Evolutionary conservation across 2,113 vertebrate genomes (phyloP).

Genomic region (Excalfactoria chinensis): DNA sequence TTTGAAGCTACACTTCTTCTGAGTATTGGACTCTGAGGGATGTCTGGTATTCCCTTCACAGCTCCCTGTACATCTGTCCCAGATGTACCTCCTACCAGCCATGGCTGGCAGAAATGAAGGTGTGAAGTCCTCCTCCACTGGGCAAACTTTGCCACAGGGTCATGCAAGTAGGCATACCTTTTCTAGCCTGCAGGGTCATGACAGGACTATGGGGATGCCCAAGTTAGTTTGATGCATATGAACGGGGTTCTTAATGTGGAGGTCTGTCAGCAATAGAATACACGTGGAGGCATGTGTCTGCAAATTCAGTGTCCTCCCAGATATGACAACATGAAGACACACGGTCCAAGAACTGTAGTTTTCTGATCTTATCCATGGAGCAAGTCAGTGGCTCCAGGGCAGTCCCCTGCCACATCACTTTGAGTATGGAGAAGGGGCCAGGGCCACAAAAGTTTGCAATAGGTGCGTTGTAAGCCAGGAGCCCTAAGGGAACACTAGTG

Average conservation of each 20-base stretch:
- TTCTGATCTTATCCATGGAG: neutral
- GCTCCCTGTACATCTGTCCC: neutral
- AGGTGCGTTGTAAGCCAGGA: neutral
- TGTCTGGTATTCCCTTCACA: neutral
- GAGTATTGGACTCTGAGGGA: neutral
- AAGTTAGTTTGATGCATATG: neutral
- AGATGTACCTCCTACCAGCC: neutral
- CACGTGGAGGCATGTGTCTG: neutral
- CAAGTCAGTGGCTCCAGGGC: rapidly evolving
- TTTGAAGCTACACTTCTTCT: neutral
- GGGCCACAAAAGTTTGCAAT: neutral
- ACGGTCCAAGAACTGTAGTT: neutral
- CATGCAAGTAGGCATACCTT: neutral
- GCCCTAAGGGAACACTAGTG: neutral
- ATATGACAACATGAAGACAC: neutral
- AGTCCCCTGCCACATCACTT: neutral
- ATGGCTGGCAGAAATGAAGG: neutral
- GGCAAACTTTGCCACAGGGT: neutral
- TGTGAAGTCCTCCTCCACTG: neutral
- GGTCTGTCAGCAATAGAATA: neutral
- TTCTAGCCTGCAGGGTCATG: neutral
- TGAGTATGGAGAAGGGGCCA: neutral
- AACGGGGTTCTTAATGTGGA: neutral
- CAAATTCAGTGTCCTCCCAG: neutral
- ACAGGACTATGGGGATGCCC: neutral